phyloP scores from a whole-genome alignment of 2,888 invertebrate genomes.

The Saturnia pavonia region DNA sequence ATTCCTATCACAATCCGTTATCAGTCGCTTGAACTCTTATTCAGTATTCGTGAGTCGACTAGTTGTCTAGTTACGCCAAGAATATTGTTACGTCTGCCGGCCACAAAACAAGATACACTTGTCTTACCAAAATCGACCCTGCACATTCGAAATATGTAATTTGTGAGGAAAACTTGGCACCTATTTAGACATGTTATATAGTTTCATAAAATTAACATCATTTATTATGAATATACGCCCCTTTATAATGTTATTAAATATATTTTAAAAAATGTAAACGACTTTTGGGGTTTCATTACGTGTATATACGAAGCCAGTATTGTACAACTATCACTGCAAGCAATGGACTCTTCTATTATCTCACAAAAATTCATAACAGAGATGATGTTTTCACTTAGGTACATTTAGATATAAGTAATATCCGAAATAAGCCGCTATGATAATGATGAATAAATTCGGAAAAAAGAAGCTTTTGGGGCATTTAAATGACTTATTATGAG shows the following conservation, averaged over 20 bases:
- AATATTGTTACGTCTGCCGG: slow-evolving; percentile 63
- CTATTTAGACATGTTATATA: background rate
- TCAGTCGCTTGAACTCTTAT: slow-evolving; percentile 40
- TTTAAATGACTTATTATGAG: too few relatives aligned
- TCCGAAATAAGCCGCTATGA: too few relatives aligned
- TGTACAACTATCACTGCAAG: background rate
- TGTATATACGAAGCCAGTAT: background rate
- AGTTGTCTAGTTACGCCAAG: slow-evolving; percentile 63
- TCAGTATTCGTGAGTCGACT: slow-evolving; percentile 65
- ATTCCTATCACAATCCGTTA: slow-evolving; percentile 48
- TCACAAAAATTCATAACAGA: background rate
- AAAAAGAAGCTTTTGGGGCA: too few relatives aligned
- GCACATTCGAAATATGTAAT: slow-evolving; percentile 14
- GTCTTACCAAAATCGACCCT: slow-evolving; percentile 30
- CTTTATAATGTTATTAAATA: background rate
- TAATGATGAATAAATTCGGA: too few relatives aligned
- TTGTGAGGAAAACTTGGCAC: slow-evolving; percentile 6
- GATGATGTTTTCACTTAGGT: too few relatives aligned
- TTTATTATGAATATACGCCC: background rate
- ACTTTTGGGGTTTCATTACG: background rate
- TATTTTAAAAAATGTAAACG: background rate
- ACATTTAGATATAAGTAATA: too few relatives aligned
- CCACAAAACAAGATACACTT: slow-evolving; percentile 52
- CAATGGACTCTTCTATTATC: background rate
- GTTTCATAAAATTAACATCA: too few relatives aligned